phyloP scores from a whole-genome alignment of 2,113 vertebrate genomes.

The Leptobrachium leishanense region DNA sequence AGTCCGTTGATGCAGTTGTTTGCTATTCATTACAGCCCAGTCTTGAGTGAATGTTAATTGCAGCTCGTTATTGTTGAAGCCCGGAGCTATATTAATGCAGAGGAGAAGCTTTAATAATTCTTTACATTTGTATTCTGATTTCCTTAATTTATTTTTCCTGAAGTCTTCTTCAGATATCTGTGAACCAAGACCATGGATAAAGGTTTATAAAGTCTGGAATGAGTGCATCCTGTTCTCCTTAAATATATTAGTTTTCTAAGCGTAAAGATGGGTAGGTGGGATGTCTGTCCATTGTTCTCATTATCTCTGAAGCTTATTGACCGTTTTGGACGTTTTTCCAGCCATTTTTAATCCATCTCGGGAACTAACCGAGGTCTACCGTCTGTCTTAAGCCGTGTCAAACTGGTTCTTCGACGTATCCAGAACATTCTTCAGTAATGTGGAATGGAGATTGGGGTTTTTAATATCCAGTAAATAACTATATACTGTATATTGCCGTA shows the following conservation, averaged over 20 bases:
- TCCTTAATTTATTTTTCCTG: slow-evolving; percentile 53
- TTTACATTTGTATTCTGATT: slow-evolving; percentile 30
- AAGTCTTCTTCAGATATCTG: slow-evolving; percentile 18
- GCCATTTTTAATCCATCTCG: background rate
- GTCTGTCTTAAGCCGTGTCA: background rate
- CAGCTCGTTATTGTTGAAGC: slow-evolving; percentile 57
- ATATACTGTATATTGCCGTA: background rate
- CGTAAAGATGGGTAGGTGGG: slow-evolving; percentile 58
- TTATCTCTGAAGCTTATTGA: background rate
- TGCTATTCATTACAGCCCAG: slow-evolving; percentile 60
- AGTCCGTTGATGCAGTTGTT: slow-evolving; percentile 58
- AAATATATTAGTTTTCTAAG: slow-evolving; percentile 61
- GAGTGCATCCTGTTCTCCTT: slow-evolving; percentile 60
- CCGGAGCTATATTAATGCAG: slow-evolving; percentile 59
- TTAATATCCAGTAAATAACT: background rate
- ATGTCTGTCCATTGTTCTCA: background rate
- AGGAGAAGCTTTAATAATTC: slow-evolving; percentile 65
- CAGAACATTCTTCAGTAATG: background rate
- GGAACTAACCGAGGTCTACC: background rate
- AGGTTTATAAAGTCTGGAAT: slow-evolving; percentile 22
- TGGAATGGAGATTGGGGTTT: background rate
- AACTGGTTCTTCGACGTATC: too few species aligned
- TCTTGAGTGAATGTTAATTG: slow-evolving; percentile 55
- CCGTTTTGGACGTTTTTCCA: background rate
- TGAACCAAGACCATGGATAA: slow-evolving; percentile 7